phyloP scores from a whole-genome alignment of 37 sponge, comb jelly and placozoan genomes.

The Diacarnus erythraeanus region DNA sequence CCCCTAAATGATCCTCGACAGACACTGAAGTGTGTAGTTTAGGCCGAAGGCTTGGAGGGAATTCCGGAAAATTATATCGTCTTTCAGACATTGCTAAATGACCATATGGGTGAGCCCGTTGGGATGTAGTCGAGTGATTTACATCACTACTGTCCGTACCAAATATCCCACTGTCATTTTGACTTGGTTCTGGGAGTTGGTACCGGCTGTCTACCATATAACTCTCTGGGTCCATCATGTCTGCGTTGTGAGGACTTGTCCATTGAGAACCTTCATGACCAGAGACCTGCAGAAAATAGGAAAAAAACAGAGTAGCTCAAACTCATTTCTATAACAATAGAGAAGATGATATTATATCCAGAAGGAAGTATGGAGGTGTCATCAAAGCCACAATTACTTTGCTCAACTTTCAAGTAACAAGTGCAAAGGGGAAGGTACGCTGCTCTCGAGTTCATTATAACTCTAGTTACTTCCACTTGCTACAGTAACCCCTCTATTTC shows the following conservation, averaged over 20 bases:
- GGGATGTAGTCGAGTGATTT: constrained; percentile 7
- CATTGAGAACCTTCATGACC: constrained; percentile 44
- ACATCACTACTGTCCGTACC: constrained; percentile 31
- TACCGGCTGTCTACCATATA: too few species aligned
- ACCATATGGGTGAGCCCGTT: neutral
- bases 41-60: constrained; percentile 10
- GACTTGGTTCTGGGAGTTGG: constrained; percentile 6
- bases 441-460: too few species aligned
- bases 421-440: too few species aligned
- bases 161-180: constrained; percentile 49
- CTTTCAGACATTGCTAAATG: neutral
- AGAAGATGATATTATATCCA: too few species aligned
- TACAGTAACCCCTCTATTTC: too few species aligned
- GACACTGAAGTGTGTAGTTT: constrained; percentile 47
- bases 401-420: too few species aligned
- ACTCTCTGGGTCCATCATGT: neutral
- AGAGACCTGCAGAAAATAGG: constrained; percentile 29
- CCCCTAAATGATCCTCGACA: constrained; percentile 39
- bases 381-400: too few species aligned
- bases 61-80: neutral
- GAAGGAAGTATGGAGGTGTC: too few species aligned
- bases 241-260: constrained; percentile 39
- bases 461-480: too few species aligned
- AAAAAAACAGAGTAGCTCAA: too few species aligned
- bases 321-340: too few species aligned